A percentile compares a stretch with the other conserved stretches of the same genome.
These are phyloP conservation scores for Zhuqinia jingwanae DNA, from an alignment of 2,888 invertebrate species.

Conservation along the genomic window DNA sequence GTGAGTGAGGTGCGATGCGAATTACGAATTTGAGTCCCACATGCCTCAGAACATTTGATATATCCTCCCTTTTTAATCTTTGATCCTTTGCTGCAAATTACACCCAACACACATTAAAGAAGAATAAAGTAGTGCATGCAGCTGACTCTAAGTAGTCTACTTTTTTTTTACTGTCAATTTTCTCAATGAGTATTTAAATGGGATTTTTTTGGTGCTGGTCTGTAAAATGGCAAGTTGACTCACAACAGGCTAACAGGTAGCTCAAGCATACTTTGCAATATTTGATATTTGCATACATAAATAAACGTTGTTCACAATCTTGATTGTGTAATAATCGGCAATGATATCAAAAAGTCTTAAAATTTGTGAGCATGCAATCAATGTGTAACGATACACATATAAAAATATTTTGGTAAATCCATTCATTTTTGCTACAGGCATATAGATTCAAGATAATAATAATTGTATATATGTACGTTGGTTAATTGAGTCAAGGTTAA, in stretches of 20 bases:
- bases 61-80: too few relatives aligned
- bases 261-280: too few relatives aligned
- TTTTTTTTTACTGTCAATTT: slow-evolving; percentile 40
- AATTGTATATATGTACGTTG: not conserved
- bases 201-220: not conserved
- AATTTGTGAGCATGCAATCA: not conserved
- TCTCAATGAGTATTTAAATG: not conserved
- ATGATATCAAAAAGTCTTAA: not conserved
- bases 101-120: slow-evolving; percentile 5
- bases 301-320: slow-evolving; percentile 15
- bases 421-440: not conserved
- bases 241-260: not conserved
- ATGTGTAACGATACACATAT: not conserved
- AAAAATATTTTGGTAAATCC: slow-evolving; percentile 13
- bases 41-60: too few relatives aligned
- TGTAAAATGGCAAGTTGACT: not conserved
- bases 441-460: too few relatives aligned
- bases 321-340: slow-evolving; percentile 38
- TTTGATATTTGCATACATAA: slow-evolving; percentile 35
- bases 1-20: too few relatives aligned
- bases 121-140: slow-evolving; percentile 7
- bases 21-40: too few relatives aligned
- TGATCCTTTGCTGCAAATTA: too few relatives aligned
- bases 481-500: slow-evolving; percentile 41
- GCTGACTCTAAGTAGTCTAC: slow-evolving; percentile 18